Percentiles rank a stretch among this genome's conserved stretches.
Evolutionary conservation across 2,888 invertebrate species (phyloP).

Genomic region (Eretmocerus hayati): DNA sequence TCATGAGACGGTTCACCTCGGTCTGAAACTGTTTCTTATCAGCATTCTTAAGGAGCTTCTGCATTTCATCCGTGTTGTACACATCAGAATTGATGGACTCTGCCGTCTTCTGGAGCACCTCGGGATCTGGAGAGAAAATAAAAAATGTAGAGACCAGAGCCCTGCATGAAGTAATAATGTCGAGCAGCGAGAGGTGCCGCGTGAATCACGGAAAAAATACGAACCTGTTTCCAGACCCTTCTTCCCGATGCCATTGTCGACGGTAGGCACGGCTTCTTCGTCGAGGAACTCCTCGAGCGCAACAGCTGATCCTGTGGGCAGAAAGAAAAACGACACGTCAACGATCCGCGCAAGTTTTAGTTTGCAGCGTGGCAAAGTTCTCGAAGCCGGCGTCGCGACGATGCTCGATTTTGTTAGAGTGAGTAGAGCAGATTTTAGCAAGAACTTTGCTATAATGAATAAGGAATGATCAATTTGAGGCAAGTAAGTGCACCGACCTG

Average conservation of each 20-base stretch:
- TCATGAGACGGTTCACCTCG: constrained; percentile 99
- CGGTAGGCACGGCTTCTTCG: constrained; percentile 55
- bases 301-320: constrained; percentile 35
- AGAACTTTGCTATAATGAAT: background rate
- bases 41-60: constrained; percentile 81
- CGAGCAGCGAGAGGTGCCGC: too few species aligned
- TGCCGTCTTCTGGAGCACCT: constrained; percentile 84
- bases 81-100: constrained; percentile 95
- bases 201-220: background rate
- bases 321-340: constrained; percentile 1
- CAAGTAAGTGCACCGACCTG: constrained; percentile 29
- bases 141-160: constrained; percentile 2
- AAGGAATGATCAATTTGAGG: background rate
- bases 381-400: background rate
- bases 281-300: constrained; percentile 44
- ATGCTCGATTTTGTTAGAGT: too few species aligned
- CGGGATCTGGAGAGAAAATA: constrained; percentile 70
- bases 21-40: constrained; percentile 91
- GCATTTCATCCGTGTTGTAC: constrained; percentile 87
- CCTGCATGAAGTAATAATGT: too few species aligned
- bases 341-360: background rate
- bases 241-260: constrained; percentile 73
- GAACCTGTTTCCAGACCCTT: constrained; percentile 88
- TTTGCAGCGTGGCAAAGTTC: background rate
- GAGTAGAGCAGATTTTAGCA: too few species aligned